Evolutionary conservation across 1,140 invertebrate genomes (phyloP), one percentile per base, ranked within the genome.

Genomic region (Scaptomyza montana): DNA sequence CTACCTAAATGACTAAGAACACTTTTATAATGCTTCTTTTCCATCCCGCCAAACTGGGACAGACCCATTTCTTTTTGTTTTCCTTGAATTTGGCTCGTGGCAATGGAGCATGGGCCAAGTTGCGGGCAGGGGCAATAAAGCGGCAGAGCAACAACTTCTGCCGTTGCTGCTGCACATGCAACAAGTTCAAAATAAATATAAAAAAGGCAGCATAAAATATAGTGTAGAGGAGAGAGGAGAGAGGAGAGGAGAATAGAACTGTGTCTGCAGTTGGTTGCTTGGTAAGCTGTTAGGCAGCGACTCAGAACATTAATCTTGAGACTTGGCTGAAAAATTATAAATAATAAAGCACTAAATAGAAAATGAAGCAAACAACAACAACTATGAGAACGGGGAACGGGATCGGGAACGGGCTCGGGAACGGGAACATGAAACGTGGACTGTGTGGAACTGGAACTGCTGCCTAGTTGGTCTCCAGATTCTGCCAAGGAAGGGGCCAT

Each of bases 261-360:
- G 46, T 46, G 46, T 33, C 30, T 45, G 8, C 16, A 39, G n/a
- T 30, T 13, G 28, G 12, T 12, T 19, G 28, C 51, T 30, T 16
- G 39, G 41, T 2, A 16, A 45, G 43, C 41, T 51, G 47, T 57
- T 55, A 74, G 72, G 36, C 73, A 78, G 67, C 78, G 82, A 76
- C 74, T 87, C 81, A 86, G 78, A 86, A 86, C 81, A 86, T 86
- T 86, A 87, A 87, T 86, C 81, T 87, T 74, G 67, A 78, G 59
- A 66, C 61, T 69, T 63, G 78, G 78, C 64, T 81, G 67, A 57
- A 86, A 86, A 86, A 86, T 87, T 80, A 86, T 87, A 86, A 86
- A 86, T 87, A 86, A 87, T 81, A 87, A 87, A 86, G 82, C 81
- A 86, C 81, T 81, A 86, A 86, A 86, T 86, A 76, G 81, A 87